Evolutionary conservation across 2,797 vertebrate genomes (phyloP), one percentile per base, ranked within the genome.

Genomic region (Scarus forsteni): DNA sequence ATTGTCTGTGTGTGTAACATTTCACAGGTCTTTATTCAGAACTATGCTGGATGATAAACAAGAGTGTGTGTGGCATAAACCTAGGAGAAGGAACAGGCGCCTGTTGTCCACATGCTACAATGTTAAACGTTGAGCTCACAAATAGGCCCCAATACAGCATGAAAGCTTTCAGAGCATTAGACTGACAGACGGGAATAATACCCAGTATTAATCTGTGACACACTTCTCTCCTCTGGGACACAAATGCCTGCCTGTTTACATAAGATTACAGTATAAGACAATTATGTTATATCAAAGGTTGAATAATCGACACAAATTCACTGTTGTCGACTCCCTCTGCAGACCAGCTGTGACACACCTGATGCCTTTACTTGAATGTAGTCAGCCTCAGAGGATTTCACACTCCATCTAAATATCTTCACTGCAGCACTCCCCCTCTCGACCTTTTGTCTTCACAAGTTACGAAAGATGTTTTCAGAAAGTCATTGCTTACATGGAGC

Each of bases 201-300:
- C 13, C 57, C 7, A 1, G 36, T 69, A 54, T 71, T 73, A 55
- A 68, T 64, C 66, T 27, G 58, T 8, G 51, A 55, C 63, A 57
- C 42, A 13, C 54, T 45, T 68, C 36, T 39, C 3, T 67, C 66
- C 81, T 59, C 50, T 36, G 62, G 64, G 82, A 79, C 57, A 55
- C 44, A 40, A 66, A 69, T 61, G 60, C 42, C 63, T 50, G 19
- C 2, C 48, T 55, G 9, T 63, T 81, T 61, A 53, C 58, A 66
- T 16, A 66, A 50, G 73, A 87, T 84, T 75, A 69, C 58, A 48
- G 15, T 7, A 49, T 50, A n/a, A 27, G 36, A 61, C 72, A 60
- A 75, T 73, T 57, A 73, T 55, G 74, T 45, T 16, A 16, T 18
- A 62, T 27, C 10, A 34, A 53, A 39, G 14, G 48, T 54, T 51